A percentile compares a stretch with the other conserved stretches of the same genome.
Evolutionary conservation across 1,140 invertebrate genomes (phyloP).

Genomic region (Vanessa tameamea): DNA sequence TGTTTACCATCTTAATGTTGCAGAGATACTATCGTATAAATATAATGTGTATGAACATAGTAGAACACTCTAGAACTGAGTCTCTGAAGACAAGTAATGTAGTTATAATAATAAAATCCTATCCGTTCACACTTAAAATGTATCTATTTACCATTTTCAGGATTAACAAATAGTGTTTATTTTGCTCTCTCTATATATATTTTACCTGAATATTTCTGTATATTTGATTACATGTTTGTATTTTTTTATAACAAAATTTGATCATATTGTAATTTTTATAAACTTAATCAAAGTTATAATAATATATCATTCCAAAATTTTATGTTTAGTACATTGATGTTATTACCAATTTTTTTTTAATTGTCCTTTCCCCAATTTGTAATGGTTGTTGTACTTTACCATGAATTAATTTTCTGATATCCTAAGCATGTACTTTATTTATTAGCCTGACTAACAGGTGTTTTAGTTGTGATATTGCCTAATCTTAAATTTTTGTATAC

Average conservation of each 20-base stretch:
- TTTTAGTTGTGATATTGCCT: constrained; percentile 79
- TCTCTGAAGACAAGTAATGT: constrained; percentile 1
- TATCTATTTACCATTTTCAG: not conserved
- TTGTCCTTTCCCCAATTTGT: not conserved
- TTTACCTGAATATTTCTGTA: not conserved
- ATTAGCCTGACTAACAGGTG: constrained; percentile 58
- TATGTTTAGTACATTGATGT: constrained; percentile 2
- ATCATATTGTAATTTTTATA: not conserved
- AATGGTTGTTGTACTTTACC: constrained; percentile 7
- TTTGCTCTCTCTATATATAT: not conserved
- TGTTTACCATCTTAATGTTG: constrained; percentile 29
- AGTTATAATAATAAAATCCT: not conserved
- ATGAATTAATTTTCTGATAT: constrained; percentile 3
- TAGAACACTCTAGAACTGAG: constrained; percentile 10
- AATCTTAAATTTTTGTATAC: constrained; percentile 78
- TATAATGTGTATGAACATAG: constrained; percentile 4
- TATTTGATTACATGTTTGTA: constrained; percentile 1
- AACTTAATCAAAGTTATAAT: constrained; percentile 1
- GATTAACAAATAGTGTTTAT: not conserved
- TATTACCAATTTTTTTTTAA: not conserved
- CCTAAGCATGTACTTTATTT: constrained; percentile 56
- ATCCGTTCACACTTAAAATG: not conserved
- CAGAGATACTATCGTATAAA: not conserved
- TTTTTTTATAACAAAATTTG: not conserved
- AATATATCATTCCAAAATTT: constrained; percentile 12